Conservation (phyloP, 2,113 vertebrate species). For the Actenoides lindsayi region DNA sequence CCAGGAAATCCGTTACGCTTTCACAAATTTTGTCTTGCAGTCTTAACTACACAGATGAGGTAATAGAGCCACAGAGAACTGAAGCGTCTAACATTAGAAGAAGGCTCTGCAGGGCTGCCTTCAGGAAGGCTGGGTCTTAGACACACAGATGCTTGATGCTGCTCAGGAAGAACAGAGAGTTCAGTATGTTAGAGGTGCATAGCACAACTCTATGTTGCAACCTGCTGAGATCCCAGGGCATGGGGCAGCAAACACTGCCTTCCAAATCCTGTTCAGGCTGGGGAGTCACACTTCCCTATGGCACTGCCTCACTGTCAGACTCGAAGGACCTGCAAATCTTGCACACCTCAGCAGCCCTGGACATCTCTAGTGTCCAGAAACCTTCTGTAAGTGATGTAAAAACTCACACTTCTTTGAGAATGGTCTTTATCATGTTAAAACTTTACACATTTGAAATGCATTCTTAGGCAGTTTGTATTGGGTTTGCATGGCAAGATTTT, state of each 20-base stretch:
- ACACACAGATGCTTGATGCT: not conserved
- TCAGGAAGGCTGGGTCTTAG: not conserved
- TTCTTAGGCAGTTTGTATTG: not conserved
- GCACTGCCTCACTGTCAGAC: not conserved
- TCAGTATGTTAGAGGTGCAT: not conserved
- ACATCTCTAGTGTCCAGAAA: not conserved
- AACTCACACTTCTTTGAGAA: not conserved
- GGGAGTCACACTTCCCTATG: fast-evolving
- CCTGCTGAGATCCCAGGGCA: not conserved
- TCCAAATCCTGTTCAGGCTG: not conserved
- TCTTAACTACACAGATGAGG: not conserved
- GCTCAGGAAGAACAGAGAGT: not conserved
- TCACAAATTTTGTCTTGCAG: not conserved
- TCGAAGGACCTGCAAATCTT: not conserved
- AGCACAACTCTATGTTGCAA: not conserved
- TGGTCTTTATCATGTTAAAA: not conserved
- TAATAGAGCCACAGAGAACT: not conserved
- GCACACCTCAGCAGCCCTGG: not conserved
- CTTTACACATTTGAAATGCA: not conserved
- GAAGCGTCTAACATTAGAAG: not conserved
- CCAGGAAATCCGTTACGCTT: not conserved
- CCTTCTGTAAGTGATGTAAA: not conserved
- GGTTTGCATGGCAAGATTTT: not conserved
- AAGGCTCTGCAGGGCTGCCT: not conserved
- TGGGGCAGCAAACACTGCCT: not conserved